Percentiles rank a stretch among this genome's conserved stretches.
Conservation (phyloP, 2,888 invertebrate genomes). For the Pteria penguin region DNA sequence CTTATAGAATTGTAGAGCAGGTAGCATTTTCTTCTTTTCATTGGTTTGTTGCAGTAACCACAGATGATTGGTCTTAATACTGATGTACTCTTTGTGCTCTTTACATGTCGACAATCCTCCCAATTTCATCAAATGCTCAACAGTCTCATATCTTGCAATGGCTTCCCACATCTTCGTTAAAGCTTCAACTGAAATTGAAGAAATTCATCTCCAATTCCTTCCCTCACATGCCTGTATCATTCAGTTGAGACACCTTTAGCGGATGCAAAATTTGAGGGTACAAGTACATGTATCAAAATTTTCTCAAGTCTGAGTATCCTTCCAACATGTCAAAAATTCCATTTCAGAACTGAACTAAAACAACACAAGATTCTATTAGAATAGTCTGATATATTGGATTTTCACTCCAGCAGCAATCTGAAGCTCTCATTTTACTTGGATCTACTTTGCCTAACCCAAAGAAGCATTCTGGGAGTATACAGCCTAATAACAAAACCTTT, state of each 20-base stretch:
- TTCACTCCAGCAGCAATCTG: no score
- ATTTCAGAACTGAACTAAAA: no score
- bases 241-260: no score
- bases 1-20: constrained; percentile 26
- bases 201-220: background rate
- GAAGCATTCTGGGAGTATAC: background rate
- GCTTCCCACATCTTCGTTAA: constrained; percentile 28
- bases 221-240: no score
- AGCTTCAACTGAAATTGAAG: constrained; percentile 11
- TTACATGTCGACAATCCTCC: constrained; percentile 34
- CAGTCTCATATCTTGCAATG: constrained; percentile 12
- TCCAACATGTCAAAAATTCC: no score
- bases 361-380: no score
- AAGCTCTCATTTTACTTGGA: background rate
- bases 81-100: constrained; percentile 25
- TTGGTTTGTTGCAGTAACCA: constrained; percentile 23
- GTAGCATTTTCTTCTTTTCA: constrained; percentile 15
- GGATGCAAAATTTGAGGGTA: no score
- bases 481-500: background rate
- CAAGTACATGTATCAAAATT: no score
- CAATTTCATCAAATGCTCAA: constrained; percentile 1
- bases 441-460: background rate
- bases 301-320: no score
- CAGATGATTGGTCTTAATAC: constrained; percentile 26
- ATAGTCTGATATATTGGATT: no score